Conservation (phyloP, 2,888 invertebrate species). For the Trimorus sp. region DNA sequence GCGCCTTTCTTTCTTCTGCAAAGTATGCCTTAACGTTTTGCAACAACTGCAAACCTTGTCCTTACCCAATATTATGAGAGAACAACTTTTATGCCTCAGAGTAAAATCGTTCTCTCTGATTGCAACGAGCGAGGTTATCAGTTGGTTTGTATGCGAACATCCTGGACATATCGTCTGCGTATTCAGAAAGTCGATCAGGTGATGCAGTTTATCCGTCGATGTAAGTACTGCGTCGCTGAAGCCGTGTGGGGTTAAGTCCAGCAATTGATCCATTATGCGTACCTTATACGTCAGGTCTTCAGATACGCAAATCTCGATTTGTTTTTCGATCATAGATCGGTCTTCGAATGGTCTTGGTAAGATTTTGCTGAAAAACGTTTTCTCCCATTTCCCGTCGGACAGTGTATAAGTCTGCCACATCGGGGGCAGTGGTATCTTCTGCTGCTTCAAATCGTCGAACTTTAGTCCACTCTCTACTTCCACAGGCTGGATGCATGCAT, state of each 20-base stretch:
- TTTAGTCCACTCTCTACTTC: too few relatives aligned
- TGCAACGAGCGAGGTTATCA: neutral
- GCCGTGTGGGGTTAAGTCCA: neutral
- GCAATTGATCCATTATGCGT: neutral
- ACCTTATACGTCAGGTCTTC: constrained; percentile 12
- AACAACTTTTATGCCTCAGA: constrained; percentile 10
- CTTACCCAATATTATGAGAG: neutral
- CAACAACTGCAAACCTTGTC: neutral
- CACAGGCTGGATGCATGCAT: too few relatives aligned
- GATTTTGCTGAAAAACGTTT: constrained; percentile 25
- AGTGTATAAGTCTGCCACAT: constrained; percentile 15
- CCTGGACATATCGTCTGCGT: neutral
- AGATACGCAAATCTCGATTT: constrained; percentile 16
- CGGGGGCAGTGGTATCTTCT: constrained; percentile 13
- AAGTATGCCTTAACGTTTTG: neutral
- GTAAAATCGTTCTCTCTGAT: constrained; percentile 3
- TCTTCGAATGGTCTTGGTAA: constrained; percentile 3
- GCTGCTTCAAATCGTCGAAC: constrained; percentile 2
- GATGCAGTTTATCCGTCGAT: constrained; percentile 2
- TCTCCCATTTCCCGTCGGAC: constrained; percentile 1
- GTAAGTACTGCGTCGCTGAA: neutral
- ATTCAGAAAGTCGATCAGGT: neutral
- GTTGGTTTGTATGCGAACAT: neutral
- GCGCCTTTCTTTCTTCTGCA: constrained; percentile 6
- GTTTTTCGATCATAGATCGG: constrained; percentile 3